Evolutionary conservation across 2,797 vertebrate species (phyloP).

Genomic region (Danio choprae): DNA sequence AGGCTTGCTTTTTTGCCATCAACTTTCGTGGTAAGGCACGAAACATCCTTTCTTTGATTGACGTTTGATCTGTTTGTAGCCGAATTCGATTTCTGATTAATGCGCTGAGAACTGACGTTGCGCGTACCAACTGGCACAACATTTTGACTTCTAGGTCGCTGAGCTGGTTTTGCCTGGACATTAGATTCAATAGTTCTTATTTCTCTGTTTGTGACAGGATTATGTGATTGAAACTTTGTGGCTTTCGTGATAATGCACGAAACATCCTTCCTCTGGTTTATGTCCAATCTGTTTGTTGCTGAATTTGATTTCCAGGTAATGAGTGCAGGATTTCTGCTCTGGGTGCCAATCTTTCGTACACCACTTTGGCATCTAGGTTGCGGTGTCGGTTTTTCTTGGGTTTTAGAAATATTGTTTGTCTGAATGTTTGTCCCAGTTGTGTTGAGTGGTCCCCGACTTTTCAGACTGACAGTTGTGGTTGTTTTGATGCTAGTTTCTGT

Average conservation of each 20-base stretch:
- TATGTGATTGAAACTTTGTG: neutral
- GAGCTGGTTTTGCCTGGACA: neutral
- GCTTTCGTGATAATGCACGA: neutral
- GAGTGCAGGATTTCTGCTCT: neutral
- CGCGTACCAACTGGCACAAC: neutral
- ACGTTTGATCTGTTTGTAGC: neutral
- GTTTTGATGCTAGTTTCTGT: neutral
- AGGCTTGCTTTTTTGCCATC: neutral
- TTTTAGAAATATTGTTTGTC: neutral
- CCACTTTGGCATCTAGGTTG: neutral
- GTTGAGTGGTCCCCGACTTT: neutral
- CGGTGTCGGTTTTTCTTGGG: neutral
- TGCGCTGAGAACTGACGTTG: neutral
- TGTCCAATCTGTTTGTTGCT: neutral
- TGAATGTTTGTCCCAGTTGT: neutral
- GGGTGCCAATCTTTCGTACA: neutral
- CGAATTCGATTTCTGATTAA: neutral
- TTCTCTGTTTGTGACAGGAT: neutral
- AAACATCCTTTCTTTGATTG: neutral
- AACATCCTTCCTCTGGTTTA: conserved; percentile 1
- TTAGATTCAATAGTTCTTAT: neutral
- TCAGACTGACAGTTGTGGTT: neutral
- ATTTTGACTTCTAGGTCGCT: neutral
- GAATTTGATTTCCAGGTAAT: neutral
- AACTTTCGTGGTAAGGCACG: neutral